Base-by-base conservation (phyloP, 2,113 vertebrate genomes). In the Picathartes gymnocephalus region DNA sequence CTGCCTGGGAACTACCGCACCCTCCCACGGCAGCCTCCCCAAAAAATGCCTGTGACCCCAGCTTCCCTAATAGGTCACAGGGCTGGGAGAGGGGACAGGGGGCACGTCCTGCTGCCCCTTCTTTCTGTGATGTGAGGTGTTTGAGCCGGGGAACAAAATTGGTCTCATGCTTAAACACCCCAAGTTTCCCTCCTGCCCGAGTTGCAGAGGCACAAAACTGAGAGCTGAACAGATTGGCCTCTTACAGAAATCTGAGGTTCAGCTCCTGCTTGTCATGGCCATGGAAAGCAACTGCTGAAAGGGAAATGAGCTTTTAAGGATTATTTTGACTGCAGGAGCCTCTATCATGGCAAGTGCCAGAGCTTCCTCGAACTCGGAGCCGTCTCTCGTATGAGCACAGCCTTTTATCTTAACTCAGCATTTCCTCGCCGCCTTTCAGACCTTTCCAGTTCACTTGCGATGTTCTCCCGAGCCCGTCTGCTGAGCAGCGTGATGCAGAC, bases 51-150 rank as follows among this genome's bases (percentile, higher is more conserved):
- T 15, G 39, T 7, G 47, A 62, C 16, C 35, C 27, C 73, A 71
- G 8, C 44, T 54, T 45, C 51, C 22, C 33, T 1, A 0, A 10
- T 4, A 0, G 0, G 7, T 23, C 39, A 45, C 37, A 57, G 33
- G 27, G 2, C 15, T 71, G 33, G 47, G 57, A 74, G n/a, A 44
- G 4, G 15, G 28, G 48, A 25, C 53, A 56, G 9, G 2, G 3
- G 28, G 25, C 28, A 73, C 0, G 1, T n/a, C 21, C 45, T 93
- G 30, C 40, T 76, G 7, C 13, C 31, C 23, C 13, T 42, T 48
- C 21, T 28, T 24, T 71, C 37, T 61, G 15, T 39, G 37, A 11
- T 61, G 15, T 17, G 57, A 14, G 22, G 13, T 54, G 39, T 24
- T 69, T 33, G 37, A 31, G 16, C 28, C 8, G 3, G 16, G 20